Base-by-base conservation (phyloP, 2,888 invertebrate species). In the Willowsia nigromaculata region DNA sequence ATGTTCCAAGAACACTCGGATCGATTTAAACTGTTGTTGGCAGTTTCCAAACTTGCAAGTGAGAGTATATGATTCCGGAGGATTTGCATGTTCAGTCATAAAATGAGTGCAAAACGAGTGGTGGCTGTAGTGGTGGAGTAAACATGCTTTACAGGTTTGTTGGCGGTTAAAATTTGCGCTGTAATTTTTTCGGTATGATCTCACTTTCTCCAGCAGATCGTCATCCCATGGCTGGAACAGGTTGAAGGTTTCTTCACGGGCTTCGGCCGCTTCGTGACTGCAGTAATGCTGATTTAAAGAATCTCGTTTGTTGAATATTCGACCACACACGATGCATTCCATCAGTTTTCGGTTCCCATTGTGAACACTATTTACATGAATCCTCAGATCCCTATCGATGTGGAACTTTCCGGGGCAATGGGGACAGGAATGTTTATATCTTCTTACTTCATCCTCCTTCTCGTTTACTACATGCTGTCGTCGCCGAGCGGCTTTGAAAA, bases 251-350 rank as follows among this genome's bases (percentile, higher is more conserved):
- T 25, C 43, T 40, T 85, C 56, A 4, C 33, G 50, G 2, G 30
- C 85, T 43, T 85, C 85, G 5, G 85, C 74, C 1, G 30, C 56
- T 18, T 74, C 74, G 25, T 85, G 85, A 43, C 56, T 25, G 15
- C 59, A 53, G 22, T 68, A 68, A 33, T 85, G 85, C 1, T 18
- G 22, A 43, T 85, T 85, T 27, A 85, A 59, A 40, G 56, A 59
- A 43, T 85, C 85, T 7, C 85, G 18, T 74, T 85, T 85, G 74
- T 85, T 85, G 22, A 85, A 85, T 7, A 74, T 30, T 13, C 85
- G 53, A 18, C 18, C 7, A 18, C 85, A 85, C 15, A 85, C 43
- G 1, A 71, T 68, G 22, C 85, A 85, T 2, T 11, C 25, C 27
- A 85, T 85, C 0, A 40, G 25, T 74, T 59, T 85, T 18, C 85